phyloP scores from a whole-genome alignment of 2,113 vertebrate genomes.

The Seriola rivoliana region DNA sequence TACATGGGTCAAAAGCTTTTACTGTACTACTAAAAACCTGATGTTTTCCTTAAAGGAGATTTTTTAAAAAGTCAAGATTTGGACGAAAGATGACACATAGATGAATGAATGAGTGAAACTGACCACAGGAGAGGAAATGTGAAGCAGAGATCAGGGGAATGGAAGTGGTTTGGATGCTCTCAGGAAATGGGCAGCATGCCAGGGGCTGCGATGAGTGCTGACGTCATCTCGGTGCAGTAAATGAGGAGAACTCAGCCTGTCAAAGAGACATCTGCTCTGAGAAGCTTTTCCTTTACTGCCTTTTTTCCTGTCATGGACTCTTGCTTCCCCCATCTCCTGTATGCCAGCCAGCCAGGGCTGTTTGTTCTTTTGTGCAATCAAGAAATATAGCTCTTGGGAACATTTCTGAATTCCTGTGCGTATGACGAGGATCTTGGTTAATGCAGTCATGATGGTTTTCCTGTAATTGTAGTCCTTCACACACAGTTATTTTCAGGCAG shows the following conservation, averaged over 20 bases:
- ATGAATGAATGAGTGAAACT: constrained; percentile 45
- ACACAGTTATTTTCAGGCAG: background rate
- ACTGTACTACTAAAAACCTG: background rate
- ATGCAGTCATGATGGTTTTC: constrained; percentile 33
- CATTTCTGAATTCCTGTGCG: constrained; percentile 11
- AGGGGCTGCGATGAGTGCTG: constrained; percentile 36
- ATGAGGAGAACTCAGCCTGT: constrained; percentile 33
- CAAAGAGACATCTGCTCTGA: constrained; percentile 55
- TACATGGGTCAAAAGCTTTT: background rate
- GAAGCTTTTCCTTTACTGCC: background rate
- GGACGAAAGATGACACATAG: constrained; percentile 6
- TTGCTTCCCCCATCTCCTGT: background rate
- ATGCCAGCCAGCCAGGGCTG: background rate
- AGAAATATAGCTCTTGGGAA: background rate
- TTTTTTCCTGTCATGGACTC: background rate
- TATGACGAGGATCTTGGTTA: background rate
- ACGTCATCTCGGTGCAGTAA: constrained; percentile 54
- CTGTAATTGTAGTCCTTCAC: constrained; percentile 35
- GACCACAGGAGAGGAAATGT: constrained; percentile 25
- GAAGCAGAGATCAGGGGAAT: background rate
- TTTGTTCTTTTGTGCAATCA: background rate
- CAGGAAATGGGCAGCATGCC: constrained; percentile 49
- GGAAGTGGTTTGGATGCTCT: constrained; percentile 34
- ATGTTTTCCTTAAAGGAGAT: background rate
- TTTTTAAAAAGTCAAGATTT: background rate